phyloP scores from a whole-genome alignment of 2,113 vertebrate species.

The Rutilus rutilus region DNA sequence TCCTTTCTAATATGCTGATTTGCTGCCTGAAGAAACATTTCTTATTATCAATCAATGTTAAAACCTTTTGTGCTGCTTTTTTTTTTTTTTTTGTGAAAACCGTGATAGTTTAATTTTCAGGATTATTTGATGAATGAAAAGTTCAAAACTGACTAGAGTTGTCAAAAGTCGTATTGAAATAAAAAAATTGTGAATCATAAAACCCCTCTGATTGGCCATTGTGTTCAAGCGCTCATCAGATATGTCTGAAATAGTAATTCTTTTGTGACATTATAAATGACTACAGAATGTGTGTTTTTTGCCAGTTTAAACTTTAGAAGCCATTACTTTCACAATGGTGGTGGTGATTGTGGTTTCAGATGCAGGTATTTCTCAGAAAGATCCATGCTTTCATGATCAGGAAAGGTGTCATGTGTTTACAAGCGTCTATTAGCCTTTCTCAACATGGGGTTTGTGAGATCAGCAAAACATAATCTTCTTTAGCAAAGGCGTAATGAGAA shows the following conservation, averaged over 20 bases:
- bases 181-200: no score
- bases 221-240: no score
- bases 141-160: not conserved
- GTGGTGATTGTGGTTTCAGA: not conserved
- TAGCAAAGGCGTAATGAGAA: constrained; percentile 56
- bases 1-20: no score
- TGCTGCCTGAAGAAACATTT: not conserved
- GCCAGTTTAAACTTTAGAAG: not conserved
- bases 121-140: not conserved
- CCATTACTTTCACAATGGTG: not conserved
- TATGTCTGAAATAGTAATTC: not conserved
- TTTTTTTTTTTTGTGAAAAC: not conserved
- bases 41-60: not conserved
- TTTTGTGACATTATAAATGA: not conserved
- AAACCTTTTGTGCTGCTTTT: not conserved
- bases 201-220: no score
- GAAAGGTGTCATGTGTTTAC: constrained; percentile 2
- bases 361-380: not conserved
- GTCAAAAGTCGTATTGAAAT: no score
- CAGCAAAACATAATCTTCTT: constrained; percentile 76
- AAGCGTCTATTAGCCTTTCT: constrained; percentile 47
- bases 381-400: not conserved
- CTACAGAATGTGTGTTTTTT: not conserved
- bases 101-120: not conserved
- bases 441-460: constrained; percentile 64